Evolutionary conservation across 2,888 invertebrate species (phyloP), one percentile per base, ranked within the genome.

Genomic region (Galeruca laticollis): DNA sequence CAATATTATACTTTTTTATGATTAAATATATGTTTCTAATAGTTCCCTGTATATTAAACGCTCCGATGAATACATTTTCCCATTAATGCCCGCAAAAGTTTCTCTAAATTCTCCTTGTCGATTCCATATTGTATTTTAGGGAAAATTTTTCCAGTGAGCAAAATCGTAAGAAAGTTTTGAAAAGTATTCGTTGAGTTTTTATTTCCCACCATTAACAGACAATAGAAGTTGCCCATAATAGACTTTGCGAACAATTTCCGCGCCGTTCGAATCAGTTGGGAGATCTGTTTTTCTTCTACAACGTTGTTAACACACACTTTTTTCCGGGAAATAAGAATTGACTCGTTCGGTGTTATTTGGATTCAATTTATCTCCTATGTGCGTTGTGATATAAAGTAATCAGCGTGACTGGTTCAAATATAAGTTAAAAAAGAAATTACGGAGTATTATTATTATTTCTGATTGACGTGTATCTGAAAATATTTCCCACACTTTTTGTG

Each of bases 201-300:
- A 67, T 74, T 74, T 72, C 64, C 60, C 60, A 68, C 72, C 72
- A 71, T 74, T 74, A 72, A 60, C 67, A 69, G 67, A 74, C 74
- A 74, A 74, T 73, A 54, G 56, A 64, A 70, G 68, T 66, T 70
- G 71, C 68, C 69, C 69, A 68, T 69, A 72, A 72, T 72, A 69
- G 74, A 74, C 69, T 68, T 65, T 70, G 49, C 60, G 35, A 64
- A 71, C 68, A 71, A 62, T 64, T 64, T 54, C 62, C 69, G 66
- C 35, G 69, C 51, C 71, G 69, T 63, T 71, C 52, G 49, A 68
- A 59, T 65, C 60, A 43, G 64, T 62, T 68, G 68, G 72, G 69
- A 74, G 63, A 65, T 47, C 43, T 60, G 64, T 70, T 68, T 66
- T 68, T 68, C 40, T 59, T 57, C 35, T 37, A 57, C 49, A 33